Base-by-base conservation (phyloP, 1,140 invertebrate genomes). In the Diuraphis noxia region DNA sequence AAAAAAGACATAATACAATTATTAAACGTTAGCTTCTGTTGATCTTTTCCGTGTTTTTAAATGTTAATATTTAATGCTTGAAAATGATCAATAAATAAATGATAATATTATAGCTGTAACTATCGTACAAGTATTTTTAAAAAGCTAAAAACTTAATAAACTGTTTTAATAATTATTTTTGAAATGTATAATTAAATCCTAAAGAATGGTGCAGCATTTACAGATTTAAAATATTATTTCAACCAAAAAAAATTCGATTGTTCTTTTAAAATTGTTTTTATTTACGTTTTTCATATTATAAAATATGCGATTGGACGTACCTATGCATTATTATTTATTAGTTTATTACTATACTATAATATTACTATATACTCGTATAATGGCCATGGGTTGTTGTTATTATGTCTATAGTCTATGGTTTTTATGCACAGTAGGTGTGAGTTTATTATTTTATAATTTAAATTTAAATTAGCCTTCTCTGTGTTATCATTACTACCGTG, bases 381-480 rank as follows among this genome's bases (percentile, higher is more conserved):
- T n/a, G 13, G 4, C 13, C 19, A 72, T 56, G 13, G 0, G 9
- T 0, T 30, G 19, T 49, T 49, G 46, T 23, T 23, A 23, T 49
- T 23, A 49, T 49, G 21, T 49, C 43, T 49, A 49, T 49, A 49
- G 0, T 72, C 0, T n/a, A 72, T n/a, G 56, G 10, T n/a, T 72
- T 63, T n/a, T 72, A 72, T n/a, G n/a, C 30, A 72, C 17, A 2
- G 13, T 30, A 30, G 13, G 30, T 72, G 56, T n/a, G n/a, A 6
- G 56, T 72, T 72, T 72, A 72, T n/a, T 72, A 72, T 72, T 72
- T 72, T n/a, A 72, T 72, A n/a, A 72, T 72, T 72, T 17, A n/a
- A 72, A 72, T 72, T 72, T n/a, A 17, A 4, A 72, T n/a, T n/a
- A n/a, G 5, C 30, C 56, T 72, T 63, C n/a, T n/a, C n/a, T 13